Percentiles rank a stretch among this genome's conserved stretches.
Evolutionary conservation across 2,888 invertebrate species (phyloP).

Genomic region (Seira sanloemensis): DNA sequence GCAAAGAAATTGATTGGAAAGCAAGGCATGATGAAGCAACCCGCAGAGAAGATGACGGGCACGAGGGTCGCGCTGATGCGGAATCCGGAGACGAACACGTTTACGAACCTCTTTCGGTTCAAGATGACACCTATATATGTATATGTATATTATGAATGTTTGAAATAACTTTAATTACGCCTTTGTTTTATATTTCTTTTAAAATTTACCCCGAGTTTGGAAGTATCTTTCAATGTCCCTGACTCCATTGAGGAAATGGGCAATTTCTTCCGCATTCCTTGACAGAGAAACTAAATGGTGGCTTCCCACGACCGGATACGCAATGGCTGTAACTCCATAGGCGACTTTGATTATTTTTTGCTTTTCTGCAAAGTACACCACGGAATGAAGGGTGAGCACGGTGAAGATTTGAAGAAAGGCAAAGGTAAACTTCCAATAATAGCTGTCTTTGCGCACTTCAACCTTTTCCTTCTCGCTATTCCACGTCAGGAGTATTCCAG

Average conservation of each 20-base stretch:
- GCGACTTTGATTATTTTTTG: background rate
- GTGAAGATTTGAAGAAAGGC: too few relatives aligned
- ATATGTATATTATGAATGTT: background rate
- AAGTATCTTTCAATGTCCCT: background rate
- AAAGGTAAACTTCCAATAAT: too few relatives aligned
- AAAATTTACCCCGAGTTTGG: background rate
- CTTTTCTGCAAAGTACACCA: background rate
- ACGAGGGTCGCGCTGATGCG: background rate
- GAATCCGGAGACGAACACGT: background rate
- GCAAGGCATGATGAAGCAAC: background rate
- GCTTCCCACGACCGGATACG: background rate
- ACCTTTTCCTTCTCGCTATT: background rate
- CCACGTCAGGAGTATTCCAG: background rate
- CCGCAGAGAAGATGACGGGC: background rate
- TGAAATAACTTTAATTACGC: background rate
- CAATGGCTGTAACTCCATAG: background rate
- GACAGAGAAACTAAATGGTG: background rate
- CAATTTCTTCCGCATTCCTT: background rate
- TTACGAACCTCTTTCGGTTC: background rate
- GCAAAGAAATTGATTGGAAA: background rate
- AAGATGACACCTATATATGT: background rate
- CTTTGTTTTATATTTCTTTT: background rate
- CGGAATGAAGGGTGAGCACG: background rate
- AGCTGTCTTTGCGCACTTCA: background rate
- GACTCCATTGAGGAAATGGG: background rate